Percentiles rank a stretch among this genome's conserved stretches.
Conservation (phyloP, 37 sponge, comb jelly and placozoan genomes). For the Bolinopsis microptera region DNA sequence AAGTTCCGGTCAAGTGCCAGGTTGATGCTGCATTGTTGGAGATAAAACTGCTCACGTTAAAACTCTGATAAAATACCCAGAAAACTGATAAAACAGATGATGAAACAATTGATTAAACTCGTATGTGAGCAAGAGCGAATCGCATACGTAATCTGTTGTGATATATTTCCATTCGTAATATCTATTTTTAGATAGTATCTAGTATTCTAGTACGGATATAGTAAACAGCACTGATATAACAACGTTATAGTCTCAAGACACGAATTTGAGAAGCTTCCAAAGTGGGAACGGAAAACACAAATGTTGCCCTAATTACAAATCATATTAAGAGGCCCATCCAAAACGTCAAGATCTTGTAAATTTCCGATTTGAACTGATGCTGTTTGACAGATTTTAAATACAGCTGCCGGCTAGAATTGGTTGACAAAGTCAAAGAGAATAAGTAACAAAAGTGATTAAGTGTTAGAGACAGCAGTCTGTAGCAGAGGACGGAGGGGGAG, state of each 20-base stretch:
- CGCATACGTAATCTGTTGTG: background rate
- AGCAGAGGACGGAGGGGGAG: too few relatives aligned
- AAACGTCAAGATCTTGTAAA: too few relatives aligned
- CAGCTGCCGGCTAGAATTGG: background rate
- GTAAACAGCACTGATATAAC: background rate
- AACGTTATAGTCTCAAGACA: background rate
- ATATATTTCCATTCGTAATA: background rate
- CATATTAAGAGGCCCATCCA: too few relatives aligned
- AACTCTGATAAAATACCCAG: too few relatives aligned
- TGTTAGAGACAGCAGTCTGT: background rate
- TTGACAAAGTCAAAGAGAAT: background rate
- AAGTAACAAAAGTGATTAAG: background rate
- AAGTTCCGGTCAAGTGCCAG: too few relatives aligned
- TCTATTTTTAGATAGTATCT: background rate
- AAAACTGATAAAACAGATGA: too few relatives aligned
- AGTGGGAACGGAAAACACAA: too few relatives aligned
- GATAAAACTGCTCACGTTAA: too few relatives aligned
- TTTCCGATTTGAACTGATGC: too few relatives aligned
- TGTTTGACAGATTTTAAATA: too few relatives aligned
- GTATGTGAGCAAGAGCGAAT: background rate
- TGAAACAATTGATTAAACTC: background rate
- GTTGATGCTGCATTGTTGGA: too few relatives aligned
- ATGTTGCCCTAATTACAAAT: too few relatives aligned
- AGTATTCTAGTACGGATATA: background rate
- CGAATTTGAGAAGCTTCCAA: background rate